Evolutionary conservation across 2,113 vertebrate genomes (phyloP), one percentile per base, ranked within the genome.

Genomic region (Morone chrysops): DNA sequence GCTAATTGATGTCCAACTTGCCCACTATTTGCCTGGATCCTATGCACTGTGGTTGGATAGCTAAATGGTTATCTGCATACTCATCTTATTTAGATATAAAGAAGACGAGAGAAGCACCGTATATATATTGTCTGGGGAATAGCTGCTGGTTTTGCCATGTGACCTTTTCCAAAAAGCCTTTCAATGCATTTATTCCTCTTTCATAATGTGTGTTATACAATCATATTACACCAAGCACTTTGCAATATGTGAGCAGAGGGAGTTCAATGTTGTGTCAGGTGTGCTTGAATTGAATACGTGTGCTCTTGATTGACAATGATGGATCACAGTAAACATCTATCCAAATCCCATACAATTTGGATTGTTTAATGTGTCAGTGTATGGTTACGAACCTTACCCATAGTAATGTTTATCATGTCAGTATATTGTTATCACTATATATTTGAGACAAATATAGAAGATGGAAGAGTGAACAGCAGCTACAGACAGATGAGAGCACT

Each of bases 151-250:
- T 86, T 61, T 48, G 13, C 22, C 31, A 40, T 31, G 10, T 63
- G 47, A 80, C 78, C 75, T 85, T 83, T 81, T n/a, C 14, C n/a
- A 66, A 67, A 57, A 50, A 72, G 53, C 50, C 20, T 75, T 43
- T 66, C 5, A 72, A 40, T 61, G 18, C 53, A 59, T 10, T 18
- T 57, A 13, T 41, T 48, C 14, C 18, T 47, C 53, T 63, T 53
- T 63, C 1, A 22, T 71, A 13, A 3, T 54, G 48, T 20, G 17
- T 13, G 38, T 74, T 80, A 57, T 16, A 18, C 20, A 62, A 62
- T 66, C 9, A 5, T 48, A 14, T 81, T 67, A 67, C 45, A 56
- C 50, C 48, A 20, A 43, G 63, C 65, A 56, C 10, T 78, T 68
- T 73, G 47, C 10, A 38, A 5, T 48, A n/a, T 62, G 70, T 47